phyloP scores from a whole-genome alignment of 2,888 invertebrate genomes.

The Phyllotreta striolata region DNA sequence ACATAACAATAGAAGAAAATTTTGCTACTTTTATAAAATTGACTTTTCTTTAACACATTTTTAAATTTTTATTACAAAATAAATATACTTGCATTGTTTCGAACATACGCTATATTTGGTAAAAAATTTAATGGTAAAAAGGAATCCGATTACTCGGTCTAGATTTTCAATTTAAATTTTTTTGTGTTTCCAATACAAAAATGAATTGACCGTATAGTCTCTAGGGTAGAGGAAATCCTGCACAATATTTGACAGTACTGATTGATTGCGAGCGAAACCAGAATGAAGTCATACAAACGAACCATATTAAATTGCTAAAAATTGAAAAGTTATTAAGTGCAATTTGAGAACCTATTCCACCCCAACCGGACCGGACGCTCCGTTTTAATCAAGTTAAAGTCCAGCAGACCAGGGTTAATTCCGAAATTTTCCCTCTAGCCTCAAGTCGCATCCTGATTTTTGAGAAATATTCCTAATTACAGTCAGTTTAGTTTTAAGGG shows the following conservation, averaged over 20 bases:
- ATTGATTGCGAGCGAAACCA: conserved; percentile 29
- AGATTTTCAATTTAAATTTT: too few relatives aligned
- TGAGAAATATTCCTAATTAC: conserved; percentile 31
- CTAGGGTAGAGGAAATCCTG: conserved; percentile 22
- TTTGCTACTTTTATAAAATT: too few relatives aligned
- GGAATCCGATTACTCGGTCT: too few relatives aligned
- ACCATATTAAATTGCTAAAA: conserved; percentile 38
- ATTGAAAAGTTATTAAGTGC: conserved; percentile 38
- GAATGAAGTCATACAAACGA: conserved; percentile 33
- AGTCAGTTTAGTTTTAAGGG: conserved; percentile 16
- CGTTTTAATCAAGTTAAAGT: conserved; percentile 36
- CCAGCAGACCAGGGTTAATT: conserved; percentile 39
- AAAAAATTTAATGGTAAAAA: too few relatives aligned
- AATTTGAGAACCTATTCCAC: conserved; percentile 24
- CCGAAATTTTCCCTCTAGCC: conserved; percentile 27
- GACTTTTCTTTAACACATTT: too few relatives aligned
- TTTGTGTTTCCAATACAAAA: conserved; percentile 4
- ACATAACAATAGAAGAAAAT: too few relatives aligned
- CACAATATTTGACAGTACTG: conserved; percentile 27
- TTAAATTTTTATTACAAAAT: too few relatives aligned
- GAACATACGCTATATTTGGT: too few relatives aligned
- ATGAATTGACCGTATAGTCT: conserved; percentile 21
- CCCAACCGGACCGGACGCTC: conserved; percentile 25
- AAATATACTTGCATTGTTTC: too few relatives aligned
- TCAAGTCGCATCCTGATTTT: conserved; percentile 18